Base-by-base conservation (phyloP, 2,797 vertebrate species). In the Cuniculus paca region DNA sequence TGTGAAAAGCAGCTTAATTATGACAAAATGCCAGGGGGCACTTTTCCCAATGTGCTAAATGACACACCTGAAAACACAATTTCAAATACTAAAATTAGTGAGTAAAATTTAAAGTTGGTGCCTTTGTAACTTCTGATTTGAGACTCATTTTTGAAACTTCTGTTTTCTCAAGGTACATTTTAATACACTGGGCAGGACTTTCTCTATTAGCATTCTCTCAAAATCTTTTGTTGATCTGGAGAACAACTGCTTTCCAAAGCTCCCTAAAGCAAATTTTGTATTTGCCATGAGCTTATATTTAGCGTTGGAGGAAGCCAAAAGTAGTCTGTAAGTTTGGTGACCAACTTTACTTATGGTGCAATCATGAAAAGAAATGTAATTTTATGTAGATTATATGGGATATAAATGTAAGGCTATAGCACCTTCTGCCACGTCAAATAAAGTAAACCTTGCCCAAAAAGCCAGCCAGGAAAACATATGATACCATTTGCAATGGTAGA, bases 401-500 rank as follows among this genome's bases (percentile, higher is more conserved):
- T 68, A 83, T 87, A 96, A 97, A 78, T 39, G 12, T 11, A 28
- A 50, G 2, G 63, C 83, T 65, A 95, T 90, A 2, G 0, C 70
- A 5, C 95, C 97, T 98, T 91, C 58, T 96, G 93, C 94, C 75
- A 26, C 88, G 97, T 97, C 97, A 98, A 65, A 96, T 97, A 95
- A 97, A 92, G 81, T 85, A 89, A 93, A 70, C 94, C 96, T 95
- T 97, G 99, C 99, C 98, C 99, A 98, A 98, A 99, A 98, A 94
- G 98, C 98, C 99, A 99, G 99, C 99, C 99, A 99, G 99, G 99
- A 98, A 99, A 99, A 99, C 99, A 99, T 99, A 99, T 99, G 99
- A 99, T 99, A 99, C 99, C 99, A 99, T 99, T 99, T 99, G 99
- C 99, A 99, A 98, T 97, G 98, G 98, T 99, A 99, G 99, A 99